Evolutionary conservation across 2,888 invertebrate species (phyloP).

Genomic region (Flabesymbios commensalis): DNA sequence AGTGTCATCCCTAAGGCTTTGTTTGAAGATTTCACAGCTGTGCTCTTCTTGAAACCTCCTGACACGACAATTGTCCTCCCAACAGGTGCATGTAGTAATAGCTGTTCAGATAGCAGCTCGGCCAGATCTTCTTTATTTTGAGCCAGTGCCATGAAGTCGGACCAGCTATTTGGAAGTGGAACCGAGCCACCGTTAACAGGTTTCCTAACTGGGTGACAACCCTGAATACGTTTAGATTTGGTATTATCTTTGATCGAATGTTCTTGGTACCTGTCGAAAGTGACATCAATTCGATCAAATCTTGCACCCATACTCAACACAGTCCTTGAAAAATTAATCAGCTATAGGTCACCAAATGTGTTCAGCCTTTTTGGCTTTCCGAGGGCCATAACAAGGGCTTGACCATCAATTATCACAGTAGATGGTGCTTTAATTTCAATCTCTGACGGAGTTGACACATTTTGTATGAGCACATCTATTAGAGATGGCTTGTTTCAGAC

Average conservation of each 20-base stretch:
- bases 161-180: not conserved
- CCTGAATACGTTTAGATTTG: not conserved
- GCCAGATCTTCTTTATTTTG: not conserved
- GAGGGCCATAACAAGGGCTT: not conserved
- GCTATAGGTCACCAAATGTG: too few relatives aligned
- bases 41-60: slow-evolving; percentile 10
- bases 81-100: not conserved
- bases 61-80: slow-evolving; percentile 13
- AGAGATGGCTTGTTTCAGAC: not conserved
- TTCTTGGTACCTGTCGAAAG: not conserved
- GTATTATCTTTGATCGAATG: not conserved
- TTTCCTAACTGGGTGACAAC: not conserved
- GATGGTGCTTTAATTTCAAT: not conserved
- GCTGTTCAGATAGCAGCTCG: not conserved
- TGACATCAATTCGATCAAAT: not conserved
- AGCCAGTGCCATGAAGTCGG: not conserved
- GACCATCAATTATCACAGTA: not conserved
- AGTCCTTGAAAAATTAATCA: not conserved
- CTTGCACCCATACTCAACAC: not conserved
- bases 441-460: not conserved
- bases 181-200: not conserved
- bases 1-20: not conserved
- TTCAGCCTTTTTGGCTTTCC: not conserved
- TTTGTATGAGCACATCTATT: not conserved
- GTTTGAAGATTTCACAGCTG: slow-evolving; percentile 12